Evolutionary conservation across 2,888 invertebrate species (phyloP).

Genomic region (Eurytoma californica): DNA sequence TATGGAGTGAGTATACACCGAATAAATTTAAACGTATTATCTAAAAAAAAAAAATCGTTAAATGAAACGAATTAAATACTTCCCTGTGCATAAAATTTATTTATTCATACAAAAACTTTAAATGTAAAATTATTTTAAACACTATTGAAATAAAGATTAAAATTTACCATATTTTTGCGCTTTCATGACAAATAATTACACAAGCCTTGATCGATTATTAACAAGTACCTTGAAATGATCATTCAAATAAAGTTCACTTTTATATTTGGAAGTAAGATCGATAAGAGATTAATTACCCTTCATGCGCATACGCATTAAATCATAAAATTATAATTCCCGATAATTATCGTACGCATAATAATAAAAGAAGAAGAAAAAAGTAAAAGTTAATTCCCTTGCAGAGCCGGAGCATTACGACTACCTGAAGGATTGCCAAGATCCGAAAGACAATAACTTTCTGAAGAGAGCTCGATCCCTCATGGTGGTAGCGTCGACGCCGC

Average conservation of each 20-base stretch:
- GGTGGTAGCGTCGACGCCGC: slow-evolving; percentile 92
- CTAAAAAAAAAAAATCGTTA: no score
- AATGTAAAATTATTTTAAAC: no score
- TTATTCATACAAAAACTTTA: no score
- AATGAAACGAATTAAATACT: no score
- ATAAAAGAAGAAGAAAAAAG: not conserved
- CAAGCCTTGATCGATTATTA: not conserved
- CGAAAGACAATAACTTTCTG: slow-evolving; percentile 79
- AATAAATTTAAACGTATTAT: not conserved
- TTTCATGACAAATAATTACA: not conserved
- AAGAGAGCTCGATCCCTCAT: slow-evolving; percentile 88
- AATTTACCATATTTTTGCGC: not conserved
- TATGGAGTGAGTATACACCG: slow-evolving; percentile 83
- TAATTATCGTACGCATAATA: slow-evolving; percentile 9
- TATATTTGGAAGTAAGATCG: slow-evolving; percentile 26
- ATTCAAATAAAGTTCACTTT: not conserved
- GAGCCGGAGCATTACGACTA: slow-evolving; percentile 78
- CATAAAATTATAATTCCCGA: no score
- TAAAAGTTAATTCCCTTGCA: slow-evolving; percentile 60
- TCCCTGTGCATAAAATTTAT: no score
- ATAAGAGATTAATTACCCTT: slow-evolving; percentile 32
- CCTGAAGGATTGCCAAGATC: slow-evolving; percentile 79
- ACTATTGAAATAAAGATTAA: no score
- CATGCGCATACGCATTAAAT: no score
- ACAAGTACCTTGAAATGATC: not conserved